These are phyloP conservation scores for Meteorus cinctellus DNA, from an alignment of 2,888 invertebrate genomes.

Conservation along the genomic window DNA sequence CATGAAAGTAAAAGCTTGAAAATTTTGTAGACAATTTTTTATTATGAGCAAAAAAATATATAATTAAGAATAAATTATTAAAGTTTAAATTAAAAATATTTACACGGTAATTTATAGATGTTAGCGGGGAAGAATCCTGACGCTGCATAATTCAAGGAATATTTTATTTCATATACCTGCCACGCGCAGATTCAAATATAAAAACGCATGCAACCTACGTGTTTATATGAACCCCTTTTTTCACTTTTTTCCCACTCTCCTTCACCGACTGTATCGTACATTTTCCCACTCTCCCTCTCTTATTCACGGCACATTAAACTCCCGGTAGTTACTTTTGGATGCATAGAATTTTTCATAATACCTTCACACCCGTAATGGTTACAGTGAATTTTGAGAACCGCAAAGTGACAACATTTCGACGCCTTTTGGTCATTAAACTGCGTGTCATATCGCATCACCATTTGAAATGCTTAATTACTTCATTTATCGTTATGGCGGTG, in stretches of 20 bases:
- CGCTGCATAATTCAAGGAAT: conserved; percentile 22
- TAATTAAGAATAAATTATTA: not conserved
- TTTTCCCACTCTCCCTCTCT: not conserved
- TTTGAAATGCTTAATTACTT: conserved; percentile 1
- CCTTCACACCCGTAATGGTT: conserved; percentile 12
- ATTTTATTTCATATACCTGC: conserved; percentile 28
- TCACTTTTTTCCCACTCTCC: conserved; percentile 1
- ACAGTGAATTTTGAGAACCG: conserved; percentile 30
- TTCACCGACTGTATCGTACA: not conserved
- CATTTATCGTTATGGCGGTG: not conserved
- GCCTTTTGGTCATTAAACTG: conserved; percentile 25
- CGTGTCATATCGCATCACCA: conserved; percentile 30
- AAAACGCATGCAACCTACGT: not conserved
- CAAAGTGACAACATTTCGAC: conserved; percentile 9
- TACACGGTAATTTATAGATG: conserved; percentile 9
- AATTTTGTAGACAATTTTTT: not conserved
- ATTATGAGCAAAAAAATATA: not conserved
- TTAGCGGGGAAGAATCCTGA: conserved; percentile 1
- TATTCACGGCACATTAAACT: conserved; percentile 16
- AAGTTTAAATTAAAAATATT: not conserved
- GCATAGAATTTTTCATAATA: conserved; percentile 48
- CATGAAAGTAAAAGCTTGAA: not conserved
- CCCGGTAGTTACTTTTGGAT: conserved; percentile 42
- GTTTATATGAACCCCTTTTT: not conserved
- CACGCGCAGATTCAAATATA: conserved; percentile 11